Percentiles rank a stretch among this genome's conserved stretches.
Evolutionary conservation across 2,113 vertebrate species (phyloP).

Genomic region (Ariopsis seemanni): DNA sequence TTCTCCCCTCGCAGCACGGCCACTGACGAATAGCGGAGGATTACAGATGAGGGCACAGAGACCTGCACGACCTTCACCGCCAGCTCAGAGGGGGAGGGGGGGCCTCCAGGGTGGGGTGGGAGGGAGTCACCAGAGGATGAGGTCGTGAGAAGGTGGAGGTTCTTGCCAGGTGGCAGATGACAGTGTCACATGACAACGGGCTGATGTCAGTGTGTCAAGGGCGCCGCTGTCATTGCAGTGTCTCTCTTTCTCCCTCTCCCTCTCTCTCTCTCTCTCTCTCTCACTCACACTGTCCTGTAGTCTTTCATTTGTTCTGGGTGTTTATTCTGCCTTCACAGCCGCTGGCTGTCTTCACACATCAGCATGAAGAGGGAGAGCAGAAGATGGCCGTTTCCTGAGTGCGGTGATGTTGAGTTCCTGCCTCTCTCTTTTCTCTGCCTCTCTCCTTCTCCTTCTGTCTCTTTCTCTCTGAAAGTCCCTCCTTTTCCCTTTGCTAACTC

Average conservation of each 20-base stretch:
- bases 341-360: conserved; percentile 62
- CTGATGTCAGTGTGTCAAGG: conserved; percentile 93
- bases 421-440: conserved; percentile 43
- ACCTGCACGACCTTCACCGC: conserved; percentile 94
- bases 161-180: conserved; percentile 89
- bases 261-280: not conserved
- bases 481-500: conserved; percentile 51
- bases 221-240: conserved; percentile 70
- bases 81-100: conserved; percentile 71
- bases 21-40: conserved; percentile 98
- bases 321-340: conserved; percentile 67
- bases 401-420: conserved; percentile 71
- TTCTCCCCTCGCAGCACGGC: conserved; percentile 94
- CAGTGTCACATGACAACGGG: conserved; percentile 88
- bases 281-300: conserved; percentile 56
- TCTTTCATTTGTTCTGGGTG: conserved; percentile 62
- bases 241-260: conserved; percentile 34
- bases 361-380: conserved; percentile 55
- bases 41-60: conserved; percentile 99
- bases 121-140: conserved; percentile 87
- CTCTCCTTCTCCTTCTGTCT: not conserved
- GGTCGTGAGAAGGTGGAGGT: conserved; percentile 76
- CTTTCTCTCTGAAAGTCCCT: not conserved
- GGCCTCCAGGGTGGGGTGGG: conserved; percentile 61
- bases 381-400: conserved; percentile 65